Conservation (phyloP, 1,140 invertebrate genomes). For the Araneus ventricosus region DNA sequence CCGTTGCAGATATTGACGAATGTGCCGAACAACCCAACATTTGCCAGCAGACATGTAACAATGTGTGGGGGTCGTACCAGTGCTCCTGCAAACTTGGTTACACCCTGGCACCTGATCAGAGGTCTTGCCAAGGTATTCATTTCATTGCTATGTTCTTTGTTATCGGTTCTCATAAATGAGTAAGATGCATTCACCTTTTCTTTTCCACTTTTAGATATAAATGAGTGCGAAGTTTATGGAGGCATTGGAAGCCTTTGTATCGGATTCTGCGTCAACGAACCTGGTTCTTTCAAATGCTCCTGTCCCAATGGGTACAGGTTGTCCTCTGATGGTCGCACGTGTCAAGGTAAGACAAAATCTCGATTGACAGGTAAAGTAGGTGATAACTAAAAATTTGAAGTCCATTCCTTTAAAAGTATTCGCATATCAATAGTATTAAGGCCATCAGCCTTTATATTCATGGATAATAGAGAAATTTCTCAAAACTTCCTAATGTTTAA, state of each 20-base stretch:
- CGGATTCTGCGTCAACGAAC: slow-evolving; percentile 92
- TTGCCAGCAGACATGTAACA: slow-evolving; percentile 92
- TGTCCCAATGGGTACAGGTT: slow-evolving; percentile 93
- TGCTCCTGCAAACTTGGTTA: slow-evolving; percentile 89
- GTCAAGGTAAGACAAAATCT: slow-evolving; percentile 84
- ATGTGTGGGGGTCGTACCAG: slow-evolving; percentile 89
- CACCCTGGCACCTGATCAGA: slow-evolving; percentile 86
- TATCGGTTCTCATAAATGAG: neutral
- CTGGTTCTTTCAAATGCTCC: slow-evolving; percentile 91
- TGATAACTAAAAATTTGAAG: too few relatives aligned
- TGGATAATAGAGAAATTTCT: too few relatives aligned
- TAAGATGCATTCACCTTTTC: too few relatives aligned
- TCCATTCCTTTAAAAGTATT: too few relatives aligned
- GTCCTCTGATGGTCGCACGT: slow-evolving; percentile 85
- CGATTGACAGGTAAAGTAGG: too few relatives aligned
- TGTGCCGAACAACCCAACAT: slow-evolving; percentile 83
- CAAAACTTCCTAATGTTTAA: too few relatives aligned
- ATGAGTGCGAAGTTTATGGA: slow-evolving; percentile 90
- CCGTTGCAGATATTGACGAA: slow-evolving; percentile 83
- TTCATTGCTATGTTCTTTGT: neutral
- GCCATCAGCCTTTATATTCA: too few relatives aligned
- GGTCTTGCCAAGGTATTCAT: slow-evolving; percentile 80
- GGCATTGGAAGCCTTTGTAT: slow-evolving; percentile 85
- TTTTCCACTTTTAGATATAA: slow-evolving; percentile 84
- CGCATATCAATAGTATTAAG: too few relatives aligned